Evolutionary conservation across 2,797 vertebrate genomes (phyloP), one percentile per base, ranked within the genome.

Genomic region (Scleropages formosus): DNA sequence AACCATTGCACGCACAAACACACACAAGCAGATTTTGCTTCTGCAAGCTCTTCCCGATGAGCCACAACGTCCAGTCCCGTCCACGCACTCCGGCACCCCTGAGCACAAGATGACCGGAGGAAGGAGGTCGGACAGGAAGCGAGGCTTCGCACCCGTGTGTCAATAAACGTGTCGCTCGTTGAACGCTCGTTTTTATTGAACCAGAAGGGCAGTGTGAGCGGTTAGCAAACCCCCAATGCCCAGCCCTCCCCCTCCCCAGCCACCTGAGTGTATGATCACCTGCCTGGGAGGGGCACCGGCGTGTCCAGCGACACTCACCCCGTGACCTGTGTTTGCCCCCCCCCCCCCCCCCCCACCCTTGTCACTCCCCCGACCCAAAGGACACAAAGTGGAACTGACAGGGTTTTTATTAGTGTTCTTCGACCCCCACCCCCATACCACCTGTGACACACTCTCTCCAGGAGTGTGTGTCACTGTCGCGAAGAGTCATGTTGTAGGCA

Each of bases 401-500:
- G 53, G 22, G 51, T 63, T 61, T 63, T 49, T n/a, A 10, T 10
- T 20, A 27, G 49, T 16, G n/a, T 4, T 20, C 20, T 31, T 11
- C 44, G 60, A 51, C 16, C 1, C 39, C 9, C 4, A 39, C 10
- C 4, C 11, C 31, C 8, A 10, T 24, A 63, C 4, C 49, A 18
- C 39, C 31, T 31, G 31, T 39, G 31, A 39, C 22, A 68, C 13
- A 20, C 22, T 49, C 22, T 12, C 22, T 47, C 8, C 46, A 24
- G 44, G 44, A 63, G n/a, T 63, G 22, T 12, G 16, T 22, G 59
- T 65, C 56, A 20, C 44, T 75, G 64, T 75, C 75, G 75, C 72
- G 51, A 85, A 85, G 75, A 72, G 80, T 76, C 51, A 75, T 70
- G 81, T 73, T 75, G 76, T 63, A 80, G 65, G 72, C 53, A 71